Conservation (phyloP, 2,797 vertebrate genomes). For the Trachops cirrhosus region DNA sequence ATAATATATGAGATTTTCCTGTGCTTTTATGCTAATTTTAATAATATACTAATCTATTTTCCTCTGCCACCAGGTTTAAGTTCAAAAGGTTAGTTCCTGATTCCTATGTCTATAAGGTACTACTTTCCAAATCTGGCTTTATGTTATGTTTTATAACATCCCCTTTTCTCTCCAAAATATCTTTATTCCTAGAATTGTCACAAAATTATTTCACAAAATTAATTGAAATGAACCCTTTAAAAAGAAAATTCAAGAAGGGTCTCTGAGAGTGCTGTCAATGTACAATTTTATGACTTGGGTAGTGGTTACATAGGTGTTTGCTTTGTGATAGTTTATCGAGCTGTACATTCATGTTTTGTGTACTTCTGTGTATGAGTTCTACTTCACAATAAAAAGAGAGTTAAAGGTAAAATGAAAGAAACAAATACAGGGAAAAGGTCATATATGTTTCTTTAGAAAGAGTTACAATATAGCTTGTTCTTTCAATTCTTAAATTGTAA, state of each 20-base stretch:
- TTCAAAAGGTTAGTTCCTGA: not conserved
- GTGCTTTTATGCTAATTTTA: not conserved
- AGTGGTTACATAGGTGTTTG: not conserved
- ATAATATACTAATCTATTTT: not conserved
- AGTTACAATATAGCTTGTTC: not conserved
- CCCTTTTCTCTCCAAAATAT: not conserved
- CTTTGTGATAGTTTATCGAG: slow-evolving; percentile 27
- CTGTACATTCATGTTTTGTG: not conserved
- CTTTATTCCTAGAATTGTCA: not conserved
- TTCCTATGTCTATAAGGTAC: not conserved
- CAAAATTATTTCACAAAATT: slow-evolving; percentile 28
- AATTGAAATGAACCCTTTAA: not conserved
- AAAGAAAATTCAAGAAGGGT: not conserved
- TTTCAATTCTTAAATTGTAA: slow-evolving; percentile 41
- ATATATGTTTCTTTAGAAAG: not conserved
- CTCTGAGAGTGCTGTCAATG: not conserved
- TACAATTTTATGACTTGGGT: not conserved
- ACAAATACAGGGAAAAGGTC: not conserved
- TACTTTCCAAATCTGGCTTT: not conserved
- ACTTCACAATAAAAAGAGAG: not conserved
- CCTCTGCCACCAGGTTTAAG: not conserved
- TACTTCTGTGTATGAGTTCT: not conserved
- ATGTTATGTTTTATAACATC: not conserved
- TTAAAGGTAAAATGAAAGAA: slow-evolving; percentile 50
- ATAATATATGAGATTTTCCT: not conserved